These are phyloP conservation scores for Taurulus bubalis DNA, from an alignment of 2,113 vertebrate genomes.

Conservation along the genomic window DNA sequence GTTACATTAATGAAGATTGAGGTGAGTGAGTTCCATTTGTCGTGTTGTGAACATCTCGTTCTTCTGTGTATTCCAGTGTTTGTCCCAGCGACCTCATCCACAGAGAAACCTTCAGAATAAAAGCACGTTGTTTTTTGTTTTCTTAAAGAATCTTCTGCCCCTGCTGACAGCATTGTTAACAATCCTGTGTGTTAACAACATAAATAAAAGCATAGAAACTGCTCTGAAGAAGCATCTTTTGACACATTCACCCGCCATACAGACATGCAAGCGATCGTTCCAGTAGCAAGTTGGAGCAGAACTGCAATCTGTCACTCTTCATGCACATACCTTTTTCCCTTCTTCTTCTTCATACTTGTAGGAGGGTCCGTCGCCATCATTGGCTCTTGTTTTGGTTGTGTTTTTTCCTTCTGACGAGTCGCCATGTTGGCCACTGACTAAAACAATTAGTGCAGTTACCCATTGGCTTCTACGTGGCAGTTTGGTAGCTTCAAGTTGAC, in stretches of 20 bases:
- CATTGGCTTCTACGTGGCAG: constrained; percentile 64
- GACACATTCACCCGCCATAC: constrained; percentile 47
- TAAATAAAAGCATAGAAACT: constrained; percentile 45
- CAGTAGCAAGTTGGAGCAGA: constrained; percentile 38
- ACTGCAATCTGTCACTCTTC: constrained; percentile 50
- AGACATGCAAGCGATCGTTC: constrained; percentile 64
- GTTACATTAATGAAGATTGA: constrained; percentile 15
- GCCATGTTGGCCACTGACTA: constrained; percentile 15
- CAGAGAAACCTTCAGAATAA: constrained; percentile 55
- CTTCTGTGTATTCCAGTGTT: constrained; percentile 58
- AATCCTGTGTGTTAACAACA: constrained; percentile 44
- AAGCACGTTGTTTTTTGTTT: constrained; percentile 19
- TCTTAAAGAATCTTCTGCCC: constrained; percentile 2
- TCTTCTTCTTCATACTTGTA: constrained; percentile 1
- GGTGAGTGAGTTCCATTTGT: constrained; percentile 7
- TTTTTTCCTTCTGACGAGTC: not conserved
- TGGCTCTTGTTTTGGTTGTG: constrained; percentile 38
- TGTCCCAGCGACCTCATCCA: constrained; percentile 54
- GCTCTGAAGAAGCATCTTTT: constrained; percentile 47
- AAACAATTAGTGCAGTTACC: constrained; percentile 30
- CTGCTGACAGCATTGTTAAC: constrained; percentile 10
- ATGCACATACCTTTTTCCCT: constrained; percentile 52
- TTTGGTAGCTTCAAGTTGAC: constrained; percentile 62
- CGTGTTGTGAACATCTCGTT: not conserved
- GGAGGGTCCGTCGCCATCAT: constrained; percentile 10